Base-by-base conservation (phyloP, 2,888 invertebrate genomes). In the Drosophila percnosoma region DNA sequence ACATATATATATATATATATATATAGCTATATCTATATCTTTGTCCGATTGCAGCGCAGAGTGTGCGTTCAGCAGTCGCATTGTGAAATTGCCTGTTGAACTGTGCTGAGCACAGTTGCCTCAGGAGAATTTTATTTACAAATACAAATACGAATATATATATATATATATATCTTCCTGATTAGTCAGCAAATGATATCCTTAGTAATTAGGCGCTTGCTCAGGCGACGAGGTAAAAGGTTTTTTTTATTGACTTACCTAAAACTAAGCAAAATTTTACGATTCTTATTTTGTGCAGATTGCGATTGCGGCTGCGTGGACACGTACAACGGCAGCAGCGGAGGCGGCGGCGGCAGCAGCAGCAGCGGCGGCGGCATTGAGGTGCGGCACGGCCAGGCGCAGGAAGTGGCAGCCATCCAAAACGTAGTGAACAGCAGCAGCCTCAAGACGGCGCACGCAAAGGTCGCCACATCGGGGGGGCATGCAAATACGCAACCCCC, bases 401-500 rank as follows among this genome's bases (percentile, higher is more conserved):
- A 65, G 83, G 75, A 58, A 53, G 74, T 54, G 59, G 45, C 64
- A 42, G 27, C 36, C 62, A 55, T 51, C 66, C 59, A 83, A 29
- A 81, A 78, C 81, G 74, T 69, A 51, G 79, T 67, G 54, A 88
- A 83, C 71, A 86, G 61, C 89, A 91, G 70, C 90, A 91, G 92
- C 91, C 89, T 92, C 93, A 93, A 93, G 79, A 93, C 93, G 93
- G 93, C 93, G 85, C 93, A 93, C 83, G 92, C 93, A 75, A 93
- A 93, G 91, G 93, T 93, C 73, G 93, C 92, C 80, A 94, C 93
- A 73, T 92, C 93, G 79, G 93, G 93, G 92, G 93, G 93, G 87
- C 93, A 93, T 90, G 94, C 94, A 69, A 94, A 94, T 67, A 94
- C 94, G 91, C 94, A 94, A 92, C 93, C 93, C 88, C 94, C 94